Evolutionary conservation across 1,140 invertebrate species (phyloP).

Genomic region (Metaphire vulgaris): DNA sequence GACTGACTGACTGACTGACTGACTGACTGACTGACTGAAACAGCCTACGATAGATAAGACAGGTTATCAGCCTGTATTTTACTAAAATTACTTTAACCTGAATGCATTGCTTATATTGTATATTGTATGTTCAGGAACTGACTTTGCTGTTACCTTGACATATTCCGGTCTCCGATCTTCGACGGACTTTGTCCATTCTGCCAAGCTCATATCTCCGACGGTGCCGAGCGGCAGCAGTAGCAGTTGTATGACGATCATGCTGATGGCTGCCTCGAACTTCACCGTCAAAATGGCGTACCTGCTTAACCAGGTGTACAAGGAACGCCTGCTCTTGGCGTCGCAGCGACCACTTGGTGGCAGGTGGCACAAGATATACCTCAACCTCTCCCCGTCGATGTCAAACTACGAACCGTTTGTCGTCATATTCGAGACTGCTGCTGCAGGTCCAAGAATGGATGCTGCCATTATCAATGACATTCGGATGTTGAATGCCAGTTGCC

Average conservation of each 20-base stretch:
- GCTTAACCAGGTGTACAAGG: background rate
- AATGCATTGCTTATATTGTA: too few species aligned
- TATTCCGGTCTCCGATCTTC: background rate
- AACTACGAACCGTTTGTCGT: background rate
- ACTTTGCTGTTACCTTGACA: conserved; percentile 13
- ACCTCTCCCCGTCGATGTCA: background rate
- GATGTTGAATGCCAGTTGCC: background rate
- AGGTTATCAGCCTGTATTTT: too few species aligned
- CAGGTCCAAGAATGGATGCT: background rate
- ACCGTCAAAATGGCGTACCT: background rate
- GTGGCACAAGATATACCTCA: conserved; percentile 4
- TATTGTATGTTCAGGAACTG: conserved; percentile 16
- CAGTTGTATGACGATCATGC: conserved; percentile 8
- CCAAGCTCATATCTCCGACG: conserved; percentile 11
- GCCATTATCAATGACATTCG: background rate
- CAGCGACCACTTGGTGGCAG: background rate
- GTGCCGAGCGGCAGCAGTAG: background rate
- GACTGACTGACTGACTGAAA: too few species aligned
- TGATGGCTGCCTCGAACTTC: conserved; percentile 1
- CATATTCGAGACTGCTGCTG: background rate
- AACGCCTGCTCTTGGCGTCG: background rate
- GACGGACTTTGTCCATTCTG: background rate
- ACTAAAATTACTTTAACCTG: too few species aligned
- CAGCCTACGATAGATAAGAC: too few species aligned
- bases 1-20: too few species aligned